Conservation (phyloP, 1,140 invertebrate genomes). For the Aphidius ervi region DNA sequence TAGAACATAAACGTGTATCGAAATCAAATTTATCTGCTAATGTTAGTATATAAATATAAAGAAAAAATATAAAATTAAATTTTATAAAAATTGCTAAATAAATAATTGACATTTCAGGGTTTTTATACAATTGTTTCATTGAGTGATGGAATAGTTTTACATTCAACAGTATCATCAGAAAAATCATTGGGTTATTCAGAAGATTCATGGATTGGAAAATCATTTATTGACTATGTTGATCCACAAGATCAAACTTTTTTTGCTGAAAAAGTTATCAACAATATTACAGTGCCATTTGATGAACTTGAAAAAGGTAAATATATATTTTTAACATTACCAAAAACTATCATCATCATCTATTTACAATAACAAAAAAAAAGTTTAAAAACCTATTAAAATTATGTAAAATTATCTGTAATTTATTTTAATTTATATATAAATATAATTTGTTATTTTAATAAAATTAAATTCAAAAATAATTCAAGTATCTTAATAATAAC, state of each 20-base stretch:
- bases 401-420: too few relatives aligned
- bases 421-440: too few relatives aligned
- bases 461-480: too few relatives aligned
- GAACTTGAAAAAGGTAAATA: constrained; percentile 34
- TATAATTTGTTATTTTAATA: too few relatives aligned
- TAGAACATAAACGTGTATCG: constrained; percentile 41
- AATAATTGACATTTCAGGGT: constrained; percentile 34
- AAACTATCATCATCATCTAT: too few relatives aligned
- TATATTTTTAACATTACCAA: not conserved
- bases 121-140: constrained; percentile 79
- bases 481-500: too few relatives aligned
- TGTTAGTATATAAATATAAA: not conserved
- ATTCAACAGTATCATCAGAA: constrained; percentile 67
- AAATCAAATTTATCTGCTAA: constrained; percentile 26
- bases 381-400: too few relatives aligned
- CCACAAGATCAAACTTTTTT: constrained; percentile 67
- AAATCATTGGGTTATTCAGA: constrained; percentile 73
- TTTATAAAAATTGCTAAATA: not conserved
- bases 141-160: constrained; percentile 74
- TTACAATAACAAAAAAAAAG: too few relatives aligned
- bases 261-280: constrained; percentile 58
- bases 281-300: constrained; percentile 36
- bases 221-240: constrained; percentile 83
- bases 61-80: not conserved
- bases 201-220: constrained; percentile 80